phyloP scores from a whole-genome alignment of 2,888 invertebrate species.

The Hipparchia semele region DNA sequence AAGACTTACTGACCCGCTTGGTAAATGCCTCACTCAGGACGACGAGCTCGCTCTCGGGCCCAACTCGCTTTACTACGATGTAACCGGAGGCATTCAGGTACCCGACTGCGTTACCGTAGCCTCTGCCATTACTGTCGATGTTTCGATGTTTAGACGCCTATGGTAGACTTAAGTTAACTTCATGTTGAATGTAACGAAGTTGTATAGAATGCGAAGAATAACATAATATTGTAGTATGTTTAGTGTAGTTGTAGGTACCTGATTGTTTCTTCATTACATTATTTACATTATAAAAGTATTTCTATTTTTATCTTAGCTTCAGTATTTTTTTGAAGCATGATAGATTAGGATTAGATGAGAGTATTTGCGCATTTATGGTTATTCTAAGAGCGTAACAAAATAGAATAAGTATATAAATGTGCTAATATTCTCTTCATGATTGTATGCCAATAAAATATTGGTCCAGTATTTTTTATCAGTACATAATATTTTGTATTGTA shows the following conservation, averaged over 20 bases:
- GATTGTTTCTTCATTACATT: slow-evolving; percentile 62
- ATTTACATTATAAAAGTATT: slow-evolving; percentile 32
- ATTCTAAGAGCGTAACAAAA: neutral
- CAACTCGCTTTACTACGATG: slow-evolving; percentile 82
- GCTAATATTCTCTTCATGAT: neutral
- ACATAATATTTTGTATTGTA: neutral
- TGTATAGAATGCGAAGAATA: slow-evolving; percentile 6
- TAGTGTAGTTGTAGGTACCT: slow-evolving; percentile 65
- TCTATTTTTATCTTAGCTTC: slow-evolving; percentile 30
- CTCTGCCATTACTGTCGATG: slow-evolving; percentile 20
- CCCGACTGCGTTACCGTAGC: slow-evolving; percentile 50
- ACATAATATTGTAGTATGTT: neutral
- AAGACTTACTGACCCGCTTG: slow-evolving; percentile 79
- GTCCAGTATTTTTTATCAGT: neutral
- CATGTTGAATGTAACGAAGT: slow-evolving; percentile 17
- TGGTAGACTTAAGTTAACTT: slow-evolving; percentile 19
- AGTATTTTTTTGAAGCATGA: slow-evolving; percentile 44
- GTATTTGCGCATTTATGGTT: slow-evolving; percentile 20
- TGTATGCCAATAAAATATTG: neutral
- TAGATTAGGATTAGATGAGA: slow-evolving; percentile 23
- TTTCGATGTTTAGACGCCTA: slow-evolving; percentile 39
- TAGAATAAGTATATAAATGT: neutral
- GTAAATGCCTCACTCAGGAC: slow-evolving; percentile 81
- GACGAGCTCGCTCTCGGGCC: slow-evolving; percentile 80
- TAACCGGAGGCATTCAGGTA: slow-evolving; percentile 83